Evolutionary conservation across 2,888 invertebrate species (phyloP).

Genomic region (Griposia aprilina): DNA sequence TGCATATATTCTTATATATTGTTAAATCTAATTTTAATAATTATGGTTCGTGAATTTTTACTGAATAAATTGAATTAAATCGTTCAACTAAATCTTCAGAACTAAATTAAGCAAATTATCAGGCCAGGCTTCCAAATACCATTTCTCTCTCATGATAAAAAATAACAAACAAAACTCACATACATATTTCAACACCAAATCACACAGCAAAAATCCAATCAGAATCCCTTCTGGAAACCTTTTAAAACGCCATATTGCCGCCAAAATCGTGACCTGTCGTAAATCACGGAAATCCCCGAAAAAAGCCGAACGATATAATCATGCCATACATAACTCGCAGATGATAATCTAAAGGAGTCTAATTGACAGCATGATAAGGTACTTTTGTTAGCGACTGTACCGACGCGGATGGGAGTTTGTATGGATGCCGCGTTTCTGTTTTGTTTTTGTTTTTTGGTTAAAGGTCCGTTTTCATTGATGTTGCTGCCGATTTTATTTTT

Average conservation of each 20-base stretch:
- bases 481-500: background rate
- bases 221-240: conserved; percentile 32
- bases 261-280: conserved; percentile 70
- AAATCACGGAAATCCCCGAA: conserved; percentile 72
- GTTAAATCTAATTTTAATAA: too few species aligned
- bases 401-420: conserved; percentile 48
- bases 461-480: conserved; percentile 15
- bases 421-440: conserved; percentile 53
- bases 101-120: background rate
- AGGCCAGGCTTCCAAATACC: background rate
- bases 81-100: too few species aligned
- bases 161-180: conserved; percentile 13
- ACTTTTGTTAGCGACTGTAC: conserved; percentile 73
- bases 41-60: too few species aligned
- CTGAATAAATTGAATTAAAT: too few species aligned
- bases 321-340: conserved; percentile 74
- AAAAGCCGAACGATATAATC: conserved; percentile 71
- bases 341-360: conserved; percentile 80
- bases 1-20: too few species aligned
- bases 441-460: conserved; percentile 14
- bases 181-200: conserved; percentile 47
- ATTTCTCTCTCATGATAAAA: background rate
- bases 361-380: conserved; percentile 83
- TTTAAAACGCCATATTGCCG: conserved; percentile 64
- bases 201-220: conserved; percentile 31